Base-by-base conservation (phyloP, 53 echinoderm and acorn worm species). In the Holothuria leucospilota region DNA sequence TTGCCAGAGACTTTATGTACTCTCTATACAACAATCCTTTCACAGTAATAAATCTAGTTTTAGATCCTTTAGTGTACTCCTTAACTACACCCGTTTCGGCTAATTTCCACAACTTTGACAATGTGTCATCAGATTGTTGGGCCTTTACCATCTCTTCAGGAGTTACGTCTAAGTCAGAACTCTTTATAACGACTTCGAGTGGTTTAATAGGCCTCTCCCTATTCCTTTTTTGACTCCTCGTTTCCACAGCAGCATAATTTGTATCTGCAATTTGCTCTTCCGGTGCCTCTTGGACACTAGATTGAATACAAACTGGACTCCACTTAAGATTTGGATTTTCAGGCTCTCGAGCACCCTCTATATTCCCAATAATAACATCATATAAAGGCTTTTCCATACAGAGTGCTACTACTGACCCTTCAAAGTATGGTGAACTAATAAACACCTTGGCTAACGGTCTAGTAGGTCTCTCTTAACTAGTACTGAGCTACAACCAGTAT, bases 301-400 rank as follows among this genome's bases (percentile, higher is more conserved):
- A 49, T 49, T 49, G 49, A 49, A 49, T 49, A 49, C 49, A 9
- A 3, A 51, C 29, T 8, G 78, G 59, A 12, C 29, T 29, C 56
- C 58, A 56, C 28, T n/a, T 59, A n/a, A 24, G 16, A 13, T 78
- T 58, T 26, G 78, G 59, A 58, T 78, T 18, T 7, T 78, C 20
- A 15, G 78, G 12, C n/a, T 30, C 28, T 13, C 78, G 20, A 21
- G 78, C 78, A 24, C 59, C 29, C 18, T 78, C 59, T 5, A 59
- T 78, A 16, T 78, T 78, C 13, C 78, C 78, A 29, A 78, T 78
- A 15, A 78, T 53, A 23, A 78, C 23, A 58, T 59, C 78, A 8
- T 78, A 58, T 6, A 58, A 29, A 6, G 60, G 78, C 29, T 51
- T 58, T 26, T 78, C 78, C 14, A 78, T 29, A 5, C 25, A 10